Conservation (phyloP, 2,888 invertebrate genomes). For the Agriopis leucophaearia region DNA sequence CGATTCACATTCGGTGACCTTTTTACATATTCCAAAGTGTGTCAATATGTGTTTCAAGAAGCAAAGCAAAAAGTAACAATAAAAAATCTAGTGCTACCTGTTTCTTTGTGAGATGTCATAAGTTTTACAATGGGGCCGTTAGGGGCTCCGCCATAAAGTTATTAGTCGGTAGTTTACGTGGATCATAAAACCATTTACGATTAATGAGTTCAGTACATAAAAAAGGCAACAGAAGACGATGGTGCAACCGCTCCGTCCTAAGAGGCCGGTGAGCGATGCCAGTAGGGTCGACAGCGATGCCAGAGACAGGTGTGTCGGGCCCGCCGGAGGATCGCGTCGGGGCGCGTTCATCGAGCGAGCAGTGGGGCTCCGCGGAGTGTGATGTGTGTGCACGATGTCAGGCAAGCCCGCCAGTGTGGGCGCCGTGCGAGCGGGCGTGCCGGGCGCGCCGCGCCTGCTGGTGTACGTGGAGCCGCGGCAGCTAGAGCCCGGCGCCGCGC, state of each 20-base stretch:
- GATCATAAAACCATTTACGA: slow-evolving; percentile 77
- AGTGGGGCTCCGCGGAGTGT: slow-evolving; percentile 84
- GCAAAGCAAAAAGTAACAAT: slow-evolving; percentile 58
- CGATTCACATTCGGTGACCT: slow-evolving; percentile 76
- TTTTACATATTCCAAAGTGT: slow-evolving; percentile 69
- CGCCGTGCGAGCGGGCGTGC: slow-evolving; percentile 84
- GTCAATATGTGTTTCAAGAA: slow-evolving; percentile 69
- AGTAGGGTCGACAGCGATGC: slow-evolving; percentile 74
- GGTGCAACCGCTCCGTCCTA: slow-evolving; percentile 68
- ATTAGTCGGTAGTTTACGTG: slow-evolving; percentile 63
- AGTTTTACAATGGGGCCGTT: slow-evolving; percentile 80
- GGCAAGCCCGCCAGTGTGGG: slow-evolving; percentile 91
- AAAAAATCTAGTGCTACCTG: slow-evolving; percentile 60
- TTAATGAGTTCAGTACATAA: slow-evolving; percentile 70
- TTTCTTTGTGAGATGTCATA: slow-evolving; percentile 67
- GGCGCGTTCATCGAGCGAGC: slow-evolving; percentile 78
- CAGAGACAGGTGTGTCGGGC: slow-evolving; percentile 66
- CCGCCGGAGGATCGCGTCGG: slow-evolving; percentile 66
- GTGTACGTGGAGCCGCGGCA: slow-evolving; percentile 85
- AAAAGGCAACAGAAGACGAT: slow-evolving; percentile 72
- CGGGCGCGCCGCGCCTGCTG: slow-evolving; percentile 83
- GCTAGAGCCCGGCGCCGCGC: slow-evolving; percentile 82
- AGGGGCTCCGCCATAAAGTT: slow-evolving; percentile 84
- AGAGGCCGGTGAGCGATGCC: slow-evolving; percentile 77
- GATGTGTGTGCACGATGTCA: slow-evolving; percentile 92